phyloP scores from a whole-genome alignment of 2,888 invertebrate species.

The Carpatolechia fugitivella region DNA sequence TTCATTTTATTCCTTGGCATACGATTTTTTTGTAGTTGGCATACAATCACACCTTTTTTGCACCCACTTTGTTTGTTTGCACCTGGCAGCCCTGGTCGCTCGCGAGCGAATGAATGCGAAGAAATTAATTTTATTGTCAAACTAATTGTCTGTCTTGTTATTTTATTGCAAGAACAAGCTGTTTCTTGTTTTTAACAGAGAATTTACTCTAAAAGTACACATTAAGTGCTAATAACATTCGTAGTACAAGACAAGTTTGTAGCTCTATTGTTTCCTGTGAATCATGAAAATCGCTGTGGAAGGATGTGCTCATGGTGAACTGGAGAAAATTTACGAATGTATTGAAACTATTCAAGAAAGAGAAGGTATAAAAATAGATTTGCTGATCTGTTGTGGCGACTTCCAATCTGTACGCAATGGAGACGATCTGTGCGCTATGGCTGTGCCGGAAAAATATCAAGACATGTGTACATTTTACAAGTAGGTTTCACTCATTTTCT shows the following conservation, averaged over 20 bases:
- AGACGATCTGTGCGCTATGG: constrained; percentile 94
- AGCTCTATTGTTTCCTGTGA: background rate
- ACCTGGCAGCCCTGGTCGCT: too few species aligned
- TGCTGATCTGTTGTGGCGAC: constrained; percentile 98
- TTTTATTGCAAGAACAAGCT: too few species aligned
- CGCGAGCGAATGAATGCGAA: too few species aligned
- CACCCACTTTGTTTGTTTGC: too few species aligned
- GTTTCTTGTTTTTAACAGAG: too few species aligned
- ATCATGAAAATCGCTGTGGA: constrained; percentile 96
- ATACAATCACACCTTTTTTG: too few species aligned
- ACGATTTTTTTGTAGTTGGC: too few species aligned
- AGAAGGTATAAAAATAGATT: constrained; percentile 89
- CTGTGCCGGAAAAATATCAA: constrained; percentile 95
- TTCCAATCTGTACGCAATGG: constrained; percentile 97
- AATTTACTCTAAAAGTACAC: too few species aligned
- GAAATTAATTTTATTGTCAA: too few species aligned
- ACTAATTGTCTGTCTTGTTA: too few species aligned
- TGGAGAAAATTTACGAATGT: constrained; percentile 96
- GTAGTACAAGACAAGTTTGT: background rate
- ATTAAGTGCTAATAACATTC: background rate
- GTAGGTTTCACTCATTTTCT: constrained; percentile 72
- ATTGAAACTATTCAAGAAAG: constrained; percentile 86
- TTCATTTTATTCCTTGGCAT: too few species aligned
- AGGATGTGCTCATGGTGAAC: constrained; percentile 98
- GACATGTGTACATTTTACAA: constrained; percentile 95